phyloP scores from a whole-genome alignment of 1,140 invertebrate genomes.

The Rhynchophorus ferrugineus region DNA sequence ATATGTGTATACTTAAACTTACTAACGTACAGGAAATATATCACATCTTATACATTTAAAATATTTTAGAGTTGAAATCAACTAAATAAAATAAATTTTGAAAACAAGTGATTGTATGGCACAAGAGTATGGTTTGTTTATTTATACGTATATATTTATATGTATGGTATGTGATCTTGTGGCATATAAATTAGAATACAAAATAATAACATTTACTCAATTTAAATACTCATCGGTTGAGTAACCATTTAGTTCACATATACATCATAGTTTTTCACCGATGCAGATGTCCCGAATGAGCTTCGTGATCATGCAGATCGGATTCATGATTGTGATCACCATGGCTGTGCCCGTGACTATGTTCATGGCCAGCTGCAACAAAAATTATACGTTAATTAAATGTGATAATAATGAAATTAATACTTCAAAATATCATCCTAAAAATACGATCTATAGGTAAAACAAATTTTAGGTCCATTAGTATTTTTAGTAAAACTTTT shows the following conservation, averaged over 20 bases:
- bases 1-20: too few relatives aligned
- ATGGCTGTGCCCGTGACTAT: conserved; percentile 17
- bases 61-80: too few relatives aligned
- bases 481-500: too few relatives aligned
- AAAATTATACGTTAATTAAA: not conserved
- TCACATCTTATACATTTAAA: too few relatives aligned
- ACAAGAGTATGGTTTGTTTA: not conserved
- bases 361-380: conserved; percentile 27
- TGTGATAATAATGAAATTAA: too few relatives aligned
- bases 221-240: too few relatives aligned
- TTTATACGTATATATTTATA: not conserved
- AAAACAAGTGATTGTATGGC: not conserved
- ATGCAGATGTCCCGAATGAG: not conserved
- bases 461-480: too few relatives aligned
- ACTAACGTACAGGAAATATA: too few relatives aligned
- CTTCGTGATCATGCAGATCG: not conserved
- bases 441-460: too few relatives aligned
- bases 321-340: conserved; percentile 14
- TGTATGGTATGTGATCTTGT: not conserved
- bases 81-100: too few relatives aligned
- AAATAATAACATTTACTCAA: not conserved
- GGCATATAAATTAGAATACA: not conserved
- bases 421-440: too few relatives aligned
- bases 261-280: not conserved
- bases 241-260: too few relatives aligned